Conservation (phyloP, 2,888 invertebrate species). For the Parelbella ahira region DNA sequence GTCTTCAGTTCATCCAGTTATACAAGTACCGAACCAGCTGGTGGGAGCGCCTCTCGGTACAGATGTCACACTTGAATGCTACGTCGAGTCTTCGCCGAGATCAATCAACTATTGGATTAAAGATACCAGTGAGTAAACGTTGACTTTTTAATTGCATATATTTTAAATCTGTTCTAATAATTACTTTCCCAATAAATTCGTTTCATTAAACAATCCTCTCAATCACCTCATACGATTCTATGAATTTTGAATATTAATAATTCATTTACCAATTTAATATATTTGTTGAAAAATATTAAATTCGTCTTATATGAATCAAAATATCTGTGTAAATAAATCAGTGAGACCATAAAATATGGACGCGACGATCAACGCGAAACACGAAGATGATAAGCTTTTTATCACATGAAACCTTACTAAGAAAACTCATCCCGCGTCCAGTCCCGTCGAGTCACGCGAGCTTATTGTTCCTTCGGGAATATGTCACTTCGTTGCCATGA, state of each 20-base stretch:
- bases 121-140: slow-evolving; percentile 85
- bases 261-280: too few relatives aligned
- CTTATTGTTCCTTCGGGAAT: slow-evolving; percentile 38
- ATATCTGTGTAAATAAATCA: slow-evolving; percentile 15
- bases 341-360: slow-evolving; percentile 11
- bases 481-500: slow-evolving; percentile 37
- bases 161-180: too few relatives aligned
- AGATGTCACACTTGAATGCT: slow-evolving; percentile 93
- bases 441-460: slow-evolving; percentile 21
- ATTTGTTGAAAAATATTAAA: too few relatives aligned
- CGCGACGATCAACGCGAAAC: slow-evolving; percentile 3
- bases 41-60: slow-evolving; percentile 93
- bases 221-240: too few relatives aligned
- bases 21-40: slow-evolving; percentile 95
- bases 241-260: too few relatives aligned
- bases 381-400: slow-evolving; percentile 21
- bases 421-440: slow-evolving; percentile 26
- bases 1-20: slow-evolving; percentile 90
- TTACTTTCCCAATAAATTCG: neutral
- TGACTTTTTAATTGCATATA: too few relatives aligned
- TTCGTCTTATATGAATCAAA: too few relatives aligned
- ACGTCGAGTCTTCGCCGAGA: slow-evolving; percentile 93
- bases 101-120: slow-evolving; percentile 95
- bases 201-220: too few relatives aligned
- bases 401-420: slow-evolving; percentile 21